Evolutionary conservation across 2,797 vertebrate species (phyloP).

Genomic region (Apodemus agrarius): DNA sequence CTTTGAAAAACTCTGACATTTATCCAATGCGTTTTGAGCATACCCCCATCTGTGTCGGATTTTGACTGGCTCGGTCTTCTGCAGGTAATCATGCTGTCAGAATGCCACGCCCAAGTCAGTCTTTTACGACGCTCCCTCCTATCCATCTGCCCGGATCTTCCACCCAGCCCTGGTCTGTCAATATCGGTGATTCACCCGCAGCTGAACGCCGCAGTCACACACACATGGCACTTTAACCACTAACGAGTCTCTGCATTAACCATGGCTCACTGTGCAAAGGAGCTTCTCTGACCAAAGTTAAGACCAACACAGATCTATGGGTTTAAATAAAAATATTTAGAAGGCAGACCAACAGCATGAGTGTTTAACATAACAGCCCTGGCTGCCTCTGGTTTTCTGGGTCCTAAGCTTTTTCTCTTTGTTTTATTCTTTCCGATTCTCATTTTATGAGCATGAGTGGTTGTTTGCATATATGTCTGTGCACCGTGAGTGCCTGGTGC

Average conservation of each 20-base stretch:
- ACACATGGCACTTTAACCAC: not conserved
- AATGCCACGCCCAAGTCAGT: not conserved
- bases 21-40: not conserved
- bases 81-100: not conserved
- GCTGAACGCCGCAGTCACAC: not conserved
- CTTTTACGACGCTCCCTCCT: not conserved
- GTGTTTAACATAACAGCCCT: not conserved
- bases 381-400: not conserved
- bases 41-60: not conserved
- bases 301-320: not conserved
- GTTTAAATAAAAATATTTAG: not conserved
- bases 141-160: not conserved
- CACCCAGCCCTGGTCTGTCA: not conserved
- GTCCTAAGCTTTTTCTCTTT: not conserved
- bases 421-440: not conserved
- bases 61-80: not conserved
- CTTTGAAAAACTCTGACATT: not conserved
- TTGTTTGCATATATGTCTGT: not conserved
- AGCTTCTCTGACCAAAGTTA: not conserved
- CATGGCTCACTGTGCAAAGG: not conserved
- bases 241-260: not conserved
- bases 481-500: not conserved
- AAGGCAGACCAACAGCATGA: not conserved
- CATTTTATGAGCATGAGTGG: not conserved
- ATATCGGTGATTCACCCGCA: not conserved